Percentiles rank a stretch among this genome's conserved stretches.
phyloP scores from a whole-genome alignment of 2,797 vertebrate genomes.

The Acropternis orthonyx region DNA sequence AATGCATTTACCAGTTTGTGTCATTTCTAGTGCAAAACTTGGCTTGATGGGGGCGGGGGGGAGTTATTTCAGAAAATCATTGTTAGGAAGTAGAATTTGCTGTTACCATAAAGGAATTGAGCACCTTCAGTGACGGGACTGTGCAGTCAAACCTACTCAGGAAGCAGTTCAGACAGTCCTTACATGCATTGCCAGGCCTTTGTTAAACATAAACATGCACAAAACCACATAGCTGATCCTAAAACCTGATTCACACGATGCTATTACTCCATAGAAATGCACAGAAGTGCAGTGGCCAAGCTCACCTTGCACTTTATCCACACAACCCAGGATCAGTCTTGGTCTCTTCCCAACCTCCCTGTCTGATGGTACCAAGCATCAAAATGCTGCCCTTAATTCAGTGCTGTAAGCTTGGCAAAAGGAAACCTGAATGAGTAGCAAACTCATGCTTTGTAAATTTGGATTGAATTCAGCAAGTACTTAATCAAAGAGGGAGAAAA shows the following conservation, averaged over 20 bases:
- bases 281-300: background rate
- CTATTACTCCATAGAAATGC: background rate
- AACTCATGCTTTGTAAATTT: background rate
- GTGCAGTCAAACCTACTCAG: background rate
- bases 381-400: background rate
- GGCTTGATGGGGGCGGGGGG: background rate
- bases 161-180: background rate
- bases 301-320: background rate
- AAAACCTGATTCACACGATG: accelerated
- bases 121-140: background rate
- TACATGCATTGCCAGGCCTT: background rate
- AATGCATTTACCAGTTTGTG: background rate
- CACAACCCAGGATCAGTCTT: background rate
- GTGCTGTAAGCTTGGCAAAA: background rate
- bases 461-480: background rate
- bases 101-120: background rate
- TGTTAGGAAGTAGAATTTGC: background rate
- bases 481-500: background rate
- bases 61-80: background rate
- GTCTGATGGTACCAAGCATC: background rate
- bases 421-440: background rate
- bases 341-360: background rate
- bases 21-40: background rate
- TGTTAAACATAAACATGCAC: background rate
- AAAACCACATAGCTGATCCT: background rate